These are phyloP conservation scores for Drosophila prosaltans DNA, from an alignment of 1,140 invertebrate species.

Conservation along the genomic window DNA sequence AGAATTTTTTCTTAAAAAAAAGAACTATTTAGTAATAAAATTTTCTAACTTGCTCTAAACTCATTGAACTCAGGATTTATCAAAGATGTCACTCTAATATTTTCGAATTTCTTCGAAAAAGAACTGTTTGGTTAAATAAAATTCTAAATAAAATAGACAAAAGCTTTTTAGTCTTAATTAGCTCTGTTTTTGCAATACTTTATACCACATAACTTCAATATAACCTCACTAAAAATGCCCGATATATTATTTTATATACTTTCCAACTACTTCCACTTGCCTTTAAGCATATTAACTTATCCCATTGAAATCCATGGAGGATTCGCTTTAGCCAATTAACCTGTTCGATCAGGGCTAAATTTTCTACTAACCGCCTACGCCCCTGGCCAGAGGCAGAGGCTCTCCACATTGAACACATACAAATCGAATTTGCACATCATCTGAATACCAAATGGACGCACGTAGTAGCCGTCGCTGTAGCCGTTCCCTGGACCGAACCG, in stretches of 20 bases:
- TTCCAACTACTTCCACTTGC: neutral
- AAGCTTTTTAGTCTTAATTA: no score
- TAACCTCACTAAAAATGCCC: no score
- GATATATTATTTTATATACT: neutral
- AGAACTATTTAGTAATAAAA: no score
- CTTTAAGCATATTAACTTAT: neutral
- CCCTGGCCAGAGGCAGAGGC: slow-evolving; percentile 28
- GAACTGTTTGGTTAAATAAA: no score
- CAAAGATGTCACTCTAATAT: neutral
- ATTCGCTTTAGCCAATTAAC: neutral
- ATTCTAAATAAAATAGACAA: no score
- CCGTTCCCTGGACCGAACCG: slow-evolving; percentile 10
- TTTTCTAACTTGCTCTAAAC: no score
- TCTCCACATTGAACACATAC: slow-evolving; percentile 63
- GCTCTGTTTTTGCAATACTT: no score
- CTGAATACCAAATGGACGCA: slow-evolving; percentile 82
- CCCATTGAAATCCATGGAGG: neutral
- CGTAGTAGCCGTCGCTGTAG: slow-evolving; percentile 50
- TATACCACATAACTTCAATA: no score
- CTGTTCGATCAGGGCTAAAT: neutral
- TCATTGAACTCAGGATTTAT: slow-evolving; percentile 2
- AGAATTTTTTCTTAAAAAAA: no score
- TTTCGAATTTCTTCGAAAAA: no score
- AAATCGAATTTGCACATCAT: slow-evolving; percentile 83
- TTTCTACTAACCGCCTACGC: slow-evolving; percentile 25